Conservation (phyloP, 1,140 invertebrate genomes). For the Holotrichia oblita region DNA sequence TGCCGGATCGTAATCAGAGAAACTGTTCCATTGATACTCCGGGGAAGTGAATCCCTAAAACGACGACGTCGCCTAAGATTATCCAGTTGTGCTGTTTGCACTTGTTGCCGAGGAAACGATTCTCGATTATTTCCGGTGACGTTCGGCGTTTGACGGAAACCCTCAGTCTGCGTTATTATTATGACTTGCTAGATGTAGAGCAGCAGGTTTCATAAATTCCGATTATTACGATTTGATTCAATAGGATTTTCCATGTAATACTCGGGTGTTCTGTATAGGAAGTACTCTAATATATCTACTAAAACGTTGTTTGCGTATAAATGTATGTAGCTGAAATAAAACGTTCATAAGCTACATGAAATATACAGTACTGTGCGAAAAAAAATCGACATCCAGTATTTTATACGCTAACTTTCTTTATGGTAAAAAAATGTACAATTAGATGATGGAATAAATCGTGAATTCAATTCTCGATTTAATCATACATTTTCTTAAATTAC, state of each 20-base stretch:
- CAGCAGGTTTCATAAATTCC: not conserved
- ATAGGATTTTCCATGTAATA: not conserved
- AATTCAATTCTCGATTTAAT: too few species aligned
- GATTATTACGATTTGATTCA: not conserved
- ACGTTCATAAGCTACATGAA: too few species aligned
- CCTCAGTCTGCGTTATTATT: not conserved
- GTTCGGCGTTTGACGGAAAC: not conserved
- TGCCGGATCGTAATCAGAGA: slow-evolving; percentile 37
- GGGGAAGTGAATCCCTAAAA: slow-evolving; percentile 24
- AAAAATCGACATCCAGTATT: too few species aligned
- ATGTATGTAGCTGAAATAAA: too few species aligned
- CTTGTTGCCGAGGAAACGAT: slow-evolving; percentile 44
- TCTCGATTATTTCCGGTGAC: slow-evolving; percentile 43
- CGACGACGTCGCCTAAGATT: slow-evolving; percentile 36
- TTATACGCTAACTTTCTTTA: too few species aligned
- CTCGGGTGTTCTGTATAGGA: too few species aligned
- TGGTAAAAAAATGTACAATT: too few species aligned
- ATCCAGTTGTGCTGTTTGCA: slow-evolving; percentile 43
- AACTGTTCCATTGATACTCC: slow-evolving; percentile 35
- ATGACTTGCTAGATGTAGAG: slow-evolving; percentile 28
- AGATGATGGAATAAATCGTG: too few species aligned
- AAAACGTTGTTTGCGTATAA: too few species aligned
- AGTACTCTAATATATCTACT: too few species aligned
- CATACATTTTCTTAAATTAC: too few species aligned
- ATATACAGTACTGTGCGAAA: too few species aligned